Percentiles rank a stretch among this genome's conserved stretches.
Conservation (phyloP, 1,140 invertebrate species). For the Caerostris darwini region DNA sequence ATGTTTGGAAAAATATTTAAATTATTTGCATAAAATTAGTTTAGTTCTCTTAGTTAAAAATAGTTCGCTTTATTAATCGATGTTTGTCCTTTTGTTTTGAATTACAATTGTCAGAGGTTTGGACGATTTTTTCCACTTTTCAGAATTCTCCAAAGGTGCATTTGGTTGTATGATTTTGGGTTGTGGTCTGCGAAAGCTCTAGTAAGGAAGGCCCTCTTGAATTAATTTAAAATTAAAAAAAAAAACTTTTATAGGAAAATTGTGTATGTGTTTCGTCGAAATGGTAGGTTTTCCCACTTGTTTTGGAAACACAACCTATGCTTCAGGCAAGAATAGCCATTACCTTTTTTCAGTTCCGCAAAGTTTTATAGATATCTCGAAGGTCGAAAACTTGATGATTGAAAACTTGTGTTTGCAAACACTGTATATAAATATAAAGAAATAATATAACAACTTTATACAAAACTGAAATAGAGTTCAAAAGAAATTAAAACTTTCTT, state of each 20-base stretch:
- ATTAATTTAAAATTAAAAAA: conserved; percentile 4
- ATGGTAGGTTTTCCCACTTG: background rate
- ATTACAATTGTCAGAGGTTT: conserved; percentile 24
- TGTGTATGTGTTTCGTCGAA: background rate
- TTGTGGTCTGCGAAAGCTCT: background rate
- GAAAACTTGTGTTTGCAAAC: too few species aligned
- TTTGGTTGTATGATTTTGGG: conserved; percentile 29
- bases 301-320: background rate
- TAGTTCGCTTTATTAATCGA: background rate
- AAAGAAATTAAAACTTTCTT: too few species aligned
- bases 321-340: background rate
- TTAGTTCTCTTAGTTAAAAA: too few species aligned
- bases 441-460: too few species aligned
- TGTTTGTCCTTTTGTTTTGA: conserved; percentile 27
- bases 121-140: conserved; percentile 2
- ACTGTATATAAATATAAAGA: too few species aligned
- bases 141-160: background rate
- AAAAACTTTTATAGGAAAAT: background rate
- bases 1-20: too few species aligned
- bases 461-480: too few species aligned
- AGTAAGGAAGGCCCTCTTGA: background rate
- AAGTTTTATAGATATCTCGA: too few species aligned
- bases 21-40: too few species aligned
- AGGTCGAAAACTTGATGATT: too few species aligned
- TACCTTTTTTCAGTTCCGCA: too few species aligned